Evolutionary conservation across 2,888 invertebrate species (phyloP), one percentile per base, ranked within the genome.

Genomic region (Cephus pygmeus): DNA sequence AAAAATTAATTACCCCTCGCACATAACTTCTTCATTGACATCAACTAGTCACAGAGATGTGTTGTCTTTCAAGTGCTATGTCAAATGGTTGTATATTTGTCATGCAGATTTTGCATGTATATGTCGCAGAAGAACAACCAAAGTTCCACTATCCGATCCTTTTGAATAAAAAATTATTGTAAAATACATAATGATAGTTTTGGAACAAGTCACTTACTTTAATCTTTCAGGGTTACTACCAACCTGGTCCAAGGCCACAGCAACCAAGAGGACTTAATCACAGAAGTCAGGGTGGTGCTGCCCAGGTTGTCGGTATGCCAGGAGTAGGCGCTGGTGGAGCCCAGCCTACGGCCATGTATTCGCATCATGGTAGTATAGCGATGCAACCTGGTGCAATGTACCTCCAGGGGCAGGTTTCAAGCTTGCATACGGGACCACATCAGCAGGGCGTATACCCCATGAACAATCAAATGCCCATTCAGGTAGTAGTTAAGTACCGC

Each of bases 191-290:
- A 40, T 15, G 15, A 40, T 6, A 6, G 69, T 69, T 69, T 69
- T 69, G 3, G 11, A 69, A 15, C 40, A 40, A 15, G 40, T 40
- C 15, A 40, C 40, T 40, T 15, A 40, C 56, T 56, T 23, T 9
- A 33, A 71, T 81, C 56, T 79, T 77, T 11, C 79, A 87, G 87
- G 84, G 83, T 77, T 91, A 87, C 81, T 90, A 87, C 79, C 80
- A 78, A 80, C 34, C 85, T 69, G 87, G 87, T 76, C 87, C 88
- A 12, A 88, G 91, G 80, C 86, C 87, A 3, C 90, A 89, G 79
- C 89, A 87, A 75, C 85, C 88, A 33, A 86, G 91, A 79, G 85
- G 85, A 79, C 82, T 90, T 34, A 85, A 80, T 77, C 91, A 91
- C 79, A 87, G 91, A 81, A 86, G 85, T 75, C 90, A 89, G 78